Evolutionary conservation across 2,888 invertebrate genomes (phyloP).

Genomic region (Phortica okadai): DNA sequence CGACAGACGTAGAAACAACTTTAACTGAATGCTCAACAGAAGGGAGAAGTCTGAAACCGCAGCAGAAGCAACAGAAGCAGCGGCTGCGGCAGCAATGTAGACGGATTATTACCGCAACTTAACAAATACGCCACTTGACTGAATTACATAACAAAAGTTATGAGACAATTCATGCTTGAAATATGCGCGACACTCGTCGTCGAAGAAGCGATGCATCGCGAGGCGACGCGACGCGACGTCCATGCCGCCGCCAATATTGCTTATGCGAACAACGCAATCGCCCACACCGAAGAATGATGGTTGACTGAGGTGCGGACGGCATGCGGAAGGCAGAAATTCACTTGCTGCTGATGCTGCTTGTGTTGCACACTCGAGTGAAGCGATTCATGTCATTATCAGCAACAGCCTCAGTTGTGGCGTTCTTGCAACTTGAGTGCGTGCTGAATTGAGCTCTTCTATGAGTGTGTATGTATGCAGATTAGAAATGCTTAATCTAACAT

Average conservation of each 20-base stretch:
- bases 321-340: conserved; percentile 28
- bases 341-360: conserved; percentile 15
- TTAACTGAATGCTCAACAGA: not conserved
- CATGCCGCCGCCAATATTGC: not conserved
- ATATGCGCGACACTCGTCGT: conserved; percentile 50
- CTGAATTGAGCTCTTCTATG: not conserved
- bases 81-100: not conserved
- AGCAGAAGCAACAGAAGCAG: not conserved
- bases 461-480: not conserved
- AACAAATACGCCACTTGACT: conserved; percentile 45
- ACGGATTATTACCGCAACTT: not conserved
- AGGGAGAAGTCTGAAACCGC: not conserved
- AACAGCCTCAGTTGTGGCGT: conserved; percentile 5
- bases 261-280: not conserved
- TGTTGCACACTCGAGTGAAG: conserved; percentile 17
- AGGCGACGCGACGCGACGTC: not conserved
- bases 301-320: conserved; percentile 41
- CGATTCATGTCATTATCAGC: conserved; percentile 24
- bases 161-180: conserved; percentile 68
- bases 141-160: conserved; percentile 65
- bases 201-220: not conserved
- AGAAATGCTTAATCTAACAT: conserved; percentile 19
- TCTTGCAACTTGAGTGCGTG: conserved; percentile 1
- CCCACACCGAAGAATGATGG: conserved; percentile 9
- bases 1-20: not conserved